These are phyloP conservation scores for Ptyas mucosa DNA, from an alignment of 2,113 vertebrate species.

Conservation along the genomic window DNA sequence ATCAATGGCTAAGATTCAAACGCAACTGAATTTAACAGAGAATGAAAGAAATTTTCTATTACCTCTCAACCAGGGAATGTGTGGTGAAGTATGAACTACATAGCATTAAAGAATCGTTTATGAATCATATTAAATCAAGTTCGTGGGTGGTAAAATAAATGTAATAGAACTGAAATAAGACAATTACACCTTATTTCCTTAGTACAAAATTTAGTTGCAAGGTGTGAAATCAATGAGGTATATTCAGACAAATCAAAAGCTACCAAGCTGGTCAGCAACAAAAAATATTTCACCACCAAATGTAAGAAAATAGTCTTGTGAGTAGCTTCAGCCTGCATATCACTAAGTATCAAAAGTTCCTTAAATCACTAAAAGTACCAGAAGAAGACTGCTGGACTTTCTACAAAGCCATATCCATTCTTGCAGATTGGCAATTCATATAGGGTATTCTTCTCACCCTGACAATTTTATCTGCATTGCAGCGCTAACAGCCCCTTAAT, in stretches of 20 bases:
- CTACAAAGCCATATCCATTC: neutral
- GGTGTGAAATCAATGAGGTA: neutral
- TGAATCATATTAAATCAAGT: neutral
- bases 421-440: neutral
- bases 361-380: neutral
- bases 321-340: neutral
- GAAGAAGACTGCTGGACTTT: neutral
- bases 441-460: neutral
- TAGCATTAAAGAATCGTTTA: neutral
- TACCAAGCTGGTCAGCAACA: neutral
- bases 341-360: neutral
- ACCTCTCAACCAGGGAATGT: neutral
- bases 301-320: neutral
- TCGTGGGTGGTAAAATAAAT: neutral
- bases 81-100: neutral
- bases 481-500: neutral
- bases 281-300: neutral
- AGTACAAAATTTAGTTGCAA: neutral
- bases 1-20: neutral
- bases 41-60: neutral
- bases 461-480: neutral
- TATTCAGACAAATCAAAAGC: neutral
- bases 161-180: neutral
- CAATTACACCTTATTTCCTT: neutral
- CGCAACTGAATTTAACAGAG: neutral